Base-by-base conservation (phyloP, 2,797 vertebrate species). In the Danionella dracula region DNA sequence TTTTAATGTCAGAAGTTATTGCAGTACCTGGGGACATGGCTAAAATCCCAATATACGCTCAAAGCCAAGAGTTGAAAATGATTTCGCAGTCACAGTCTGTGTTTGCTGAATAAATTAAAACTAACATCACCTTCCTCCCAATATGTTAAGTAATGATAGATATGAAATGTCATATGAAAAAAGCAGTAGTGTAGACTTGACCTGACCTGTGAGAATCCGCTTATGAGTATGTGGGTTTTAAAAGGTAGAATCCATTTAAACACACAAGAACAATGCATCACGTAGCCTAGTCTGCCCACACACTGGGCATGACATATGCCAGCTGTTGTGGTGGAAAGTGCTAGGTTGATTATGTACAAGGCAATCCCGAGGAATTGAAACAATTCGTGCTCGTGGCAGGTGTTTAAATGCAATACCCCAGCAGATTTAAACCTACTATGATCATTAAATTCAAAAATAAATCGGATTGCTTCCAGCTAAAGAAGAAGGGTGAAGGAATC, bases 261-360 rank as follows among this genome's bases (percentile, higher is more conserved):
- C 73, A 74, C 69, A 78, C 73, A 78, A 61, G 75, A 79, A 74
- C 45, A 9, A 65, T 57, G 8, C 42, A 29, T 70, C 73, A n/a
- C n/a, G 79, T 80, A 85, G 86, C 80, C 76, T 67, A 84, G 83
- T 79, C 82, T 80, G 20, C 75, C 66, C 62, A 68, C 68, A 38
- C 74, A 19, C 73, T 59, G 23, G 75, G 76, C 59, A 79, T 66
- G 78, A 85, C 78, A 74, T 65, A 23, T 69, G 60, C 84, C 86
- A 88, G 86, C 87, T 88, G 86, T 73, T 81, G 72, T 54, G 41
- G 70, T 71, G 81, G 75, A 78, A 81, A 73, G 78, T 76, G 81
- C 82, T 79, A 31, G 70, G 79, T 81, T 75, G 80, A 74, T 73
- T 65, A 79, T 76, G 79, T 82, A 81, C 76, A 81, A 76, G 67